Conservation (phyloP, 2,113 vertebrate genomes). For the Amazona vittata region DNA sequence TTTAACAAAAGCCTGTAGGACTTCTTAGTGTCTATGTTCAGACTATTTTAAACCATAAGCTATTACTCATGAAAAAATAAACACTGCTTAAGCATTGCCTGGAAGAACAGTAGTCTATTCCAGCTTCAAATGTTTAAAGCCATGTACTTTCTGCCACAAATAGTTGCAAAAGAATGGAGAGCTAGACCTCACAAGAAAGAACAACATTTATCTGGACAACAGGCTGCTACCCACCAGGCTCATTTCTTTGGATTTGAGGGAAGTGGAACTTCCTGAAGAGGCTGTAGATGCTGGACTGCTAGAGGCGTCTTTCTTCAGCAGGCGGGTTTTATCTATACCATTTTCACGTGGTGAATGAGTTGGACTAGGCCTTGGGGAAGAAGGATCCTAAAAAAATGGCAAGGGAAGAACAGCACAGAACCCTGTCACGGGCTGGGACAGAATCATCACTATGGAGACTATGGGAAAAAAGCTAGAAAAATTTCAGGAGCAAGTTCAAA, state of each 20-base stretch:
- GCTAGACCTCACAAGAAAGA: background rate
- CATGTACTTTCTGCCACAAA: background rate
- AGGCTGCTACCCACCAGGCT: conserved; percentile 73
- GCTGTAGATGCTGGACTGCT: conserved; percentile 86
- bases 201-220: background rate
- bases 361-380: conserved; percentile 83
- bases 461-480: background rate
- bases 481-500: background rate
- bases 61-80: background rate
- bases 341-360: conserved; percentile 85
- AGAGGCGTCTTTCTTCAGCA: conserved; percentile 85
- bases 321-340: conserved; percentile 82
- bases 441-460: background rate
- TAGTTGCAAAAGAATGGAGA: background rate
- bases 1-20: background rate
- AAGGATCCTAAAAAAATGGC: conserved; percentile 75
- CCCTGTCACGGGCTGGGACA: accelerated
- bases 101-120: background rate
- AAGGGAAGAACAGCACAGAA: background rate
- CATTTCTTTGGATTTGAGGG: conserved; percentile 87
- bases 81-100: background rate
- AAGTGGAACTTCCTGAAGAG: conserved; percentile 85
- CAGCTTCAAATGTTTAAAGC: background rate
- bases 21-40: background rate
- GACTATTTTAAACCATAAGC: background rate